Conservation (phyloP, 2,888 invertebrate species). For the Drosophila neoperkinsi region DNA sequence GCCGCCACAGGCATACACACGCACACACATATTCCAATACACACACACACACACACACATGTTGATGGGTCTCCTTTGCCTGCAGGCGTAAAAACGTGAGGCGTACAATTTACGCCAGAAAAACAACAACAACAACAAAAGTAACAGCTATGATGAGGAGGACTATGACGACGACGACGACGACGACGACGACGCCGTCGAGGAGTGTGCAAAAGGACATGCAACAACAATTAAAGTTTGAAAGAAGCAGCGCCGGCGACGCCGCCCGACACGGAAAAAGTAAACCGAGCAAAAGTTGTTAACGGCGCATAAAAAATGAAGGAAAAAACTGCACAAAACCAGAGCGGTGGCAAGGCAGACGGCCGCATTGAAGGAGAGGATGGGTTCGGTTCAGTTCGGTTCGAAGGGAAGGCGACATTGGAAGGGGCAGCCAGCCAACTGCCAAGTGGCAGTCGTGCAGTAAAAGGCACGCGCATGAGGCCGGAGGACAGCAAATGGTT, state of each 20-base stretch:
- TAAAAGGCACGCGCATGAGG: slow-evolving; percentile 68
- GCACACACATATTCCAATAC: slow-evolving; percentile 19
- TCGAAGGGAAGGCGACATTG: not conserved
- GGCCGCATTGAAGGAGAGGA: not conserved
- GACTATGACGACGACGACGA: slow-evolving; percentile 46
- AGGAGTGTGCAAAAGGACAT: slow-evolving; percentile 73
- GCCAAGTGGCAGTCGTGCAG: slow-evolving; percentile 79
- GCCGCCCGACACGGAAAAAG: slow-evolving; percentile 77
- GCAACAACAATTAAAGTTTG: slow-evolving; percentile 80
- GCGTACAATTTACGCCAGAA: slow-evolving; percentile 75
- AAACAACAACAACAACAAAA: slow-evolving; percentile 43
- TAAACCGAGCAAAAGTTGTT: slow-evolving; percentile 81
- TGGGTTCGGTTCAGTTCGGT: not conserved
- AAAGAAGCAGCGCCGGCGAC: slow-evolving; percentile 66
- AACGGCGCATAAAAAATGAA: slow-evolving; percentile 79
- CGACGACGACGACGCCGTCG: slow-evolving; percentile 30
- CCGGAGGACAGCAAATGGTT: slow-evolving; percentile 57
- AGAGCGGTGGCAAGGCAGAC: slow-evolving; percentile 23
- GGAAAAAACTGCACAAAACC: slow-evolving; percentile 49
- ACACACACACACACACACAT: slow-evolving; percentile 37
- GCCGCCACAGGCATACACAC: slow-evolving; percentile 60
- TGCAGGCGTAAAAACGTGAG: slow-evolving; percentile 80
- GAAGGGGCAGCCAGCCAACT: slow-evolving; percentile 31
- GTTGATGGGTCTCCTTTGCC: slow-evolving; percentile 65
- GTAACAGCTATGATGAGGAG: slow-evolving; percentile 42